phyloP scores from a whole-genome alignment of 2,113 vertebrate species.

The Syngnathus scovelli region DNA sequence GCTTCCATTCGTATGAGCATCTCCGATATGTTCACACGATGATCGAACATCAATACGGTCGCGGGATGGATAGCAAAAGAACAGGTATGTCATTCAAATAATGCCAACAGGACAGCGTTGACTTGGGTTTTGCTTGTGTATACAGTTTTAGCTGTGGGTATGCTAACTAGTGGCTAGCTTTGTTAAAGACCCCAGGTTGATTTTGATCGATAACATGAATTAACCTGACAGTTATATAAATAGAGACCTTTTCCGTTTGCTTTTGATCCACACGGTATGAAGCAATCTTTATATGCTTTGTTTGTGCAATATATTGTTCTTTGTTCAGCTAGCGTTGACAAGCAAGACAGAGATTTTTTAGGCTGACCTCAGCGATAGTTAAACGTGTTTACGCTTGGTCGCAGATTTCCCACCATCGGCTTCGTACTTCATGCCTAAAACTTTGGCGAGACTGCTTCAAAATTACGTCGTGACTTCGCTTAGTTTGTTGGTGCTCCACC shows the following conservation, averaged over 20 bases:
- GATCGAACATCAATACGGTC: neutral
- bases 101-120: neutral
- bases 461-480: neutral
- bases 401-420: neutral
- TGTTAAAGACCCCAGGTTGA: conserved; percentile 18
- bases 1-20: neutral
- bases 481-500: neutral
- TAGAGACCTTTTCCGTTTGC: neutral
- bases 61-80: neutral
- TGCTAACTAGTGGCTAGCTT: conserved; percentile 39
- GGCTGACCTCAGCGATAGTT: neutral
- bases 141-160: conserved; percentile 10
- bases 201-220: neutral
- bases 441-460: neutral
- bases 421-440: neutral
- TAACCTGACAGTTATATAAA: neutral
- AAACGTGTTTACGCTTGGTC: neutral
- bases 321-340: neutral
- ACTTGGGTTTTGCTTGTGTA: conserved; percentile 3
- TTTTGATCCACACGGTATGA: neutral
- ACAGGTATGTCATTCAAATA: neutral
- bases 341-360: neutral
- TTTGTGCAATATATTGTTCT: too few relatives aligned
- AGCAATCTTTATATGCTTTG: too few relatives aligned
- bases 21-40: neutral